Conservation (phyloP, 2,888 invertebrate species). For the Cristatella mucedo region DNA sequence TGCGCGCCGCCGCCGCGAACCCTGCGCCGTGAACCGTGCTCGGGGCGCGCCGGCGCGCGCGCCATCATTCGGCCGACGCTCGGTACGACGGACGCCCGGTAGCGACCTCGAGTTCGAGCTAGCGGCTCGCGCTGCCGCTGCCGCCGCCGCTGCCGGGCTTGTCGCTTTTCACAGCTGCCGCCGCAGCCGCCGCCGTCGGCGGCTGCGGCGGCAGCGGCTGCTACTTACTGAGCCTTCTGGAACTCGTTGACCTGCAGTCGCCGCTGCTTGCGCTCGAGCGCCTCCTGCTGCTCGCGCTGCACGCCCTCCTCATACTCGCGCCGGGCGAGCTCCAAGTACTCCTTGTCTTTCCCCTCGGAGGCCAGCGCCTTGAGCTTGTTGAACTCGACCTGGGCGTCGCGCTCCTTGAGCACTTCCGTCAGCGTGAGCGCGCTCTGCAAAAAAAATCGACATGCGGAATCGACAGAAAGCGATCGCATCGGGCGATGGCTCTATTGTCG, state of each 20-base stretch:
- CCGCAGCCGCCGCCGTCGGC: conserved; percentile 15
- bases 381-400: conserved; percentile 37
- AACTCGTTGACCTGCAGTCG: conserved; percentile 21
- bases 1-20: no score
- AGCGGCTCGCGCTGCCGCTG: no score
- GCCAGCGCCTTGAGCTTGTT: conserved; percentile 26
- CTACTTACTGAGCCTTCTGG: conserved; percentile 29
- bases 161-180: no score
- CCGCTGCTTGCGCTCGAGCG: conserved; percentile 18
- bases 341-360: conserved; percentile 21
- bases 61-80: no score
- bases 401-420: conserved; percentile 37
- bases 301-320: conserved; percentile 28
- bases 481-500: no score
- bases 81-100: no score
- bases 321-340: conserved; percentile 19
- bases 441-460: background rate
- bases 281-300: conserved; percentile 23
- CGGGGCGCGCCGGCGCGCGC: no score
- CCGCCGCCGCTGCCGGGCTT: no score
- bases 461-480: background rate
- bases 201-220: conserved; percentile 25
- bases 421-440: conserved; percentile 34
- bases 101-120: no score
- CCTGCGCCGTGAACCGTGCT: no score